These are phyloP conservation scores for Pogonomyrmex californicus DNA, from an alignment of 1,140 invertebrate genomes.

Conservation along the genomic window DNA sequence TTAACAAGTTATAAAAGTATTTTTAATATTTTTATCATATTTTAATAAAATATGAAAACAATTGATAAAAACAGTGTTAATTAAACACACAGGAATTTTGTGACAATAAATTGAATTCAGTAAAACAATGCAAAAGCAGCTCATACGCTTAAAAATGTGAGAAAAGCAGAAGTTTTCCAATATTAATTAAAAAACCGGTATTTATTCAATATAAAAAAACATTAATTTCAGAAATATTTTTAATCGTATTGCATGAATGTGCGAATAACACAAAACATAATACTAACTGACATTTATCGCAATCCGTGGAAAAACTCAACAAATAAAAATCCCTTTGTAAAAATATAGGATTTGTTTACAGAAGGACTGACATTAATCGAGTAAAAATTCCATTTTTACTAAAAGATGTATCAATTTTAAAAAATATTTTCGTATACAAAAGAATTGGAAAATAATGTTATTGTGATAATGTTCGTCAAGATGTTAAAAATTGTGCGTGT, in stretches of 20 bases:
- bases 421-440: not conserved
- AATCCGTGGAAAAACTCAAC: not conserved
- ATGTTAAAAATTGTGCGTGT: not conserved
- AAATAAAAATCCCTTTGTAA: not conserved
- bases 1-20: not conserved
- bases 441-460: not conserved
- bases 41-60: conserved; percentile 11
- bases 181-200: not conserved
- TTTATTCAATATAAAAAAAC: not conserved
- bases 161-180: conserved; percentile 1
- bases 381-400: not conserved
- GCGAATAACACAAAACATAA: not conserved
- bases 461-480: not conserved
- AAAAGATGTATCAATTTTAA: not conserved
- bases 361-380: not conserved
- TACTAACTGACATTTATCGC: conserved; percentile 4
- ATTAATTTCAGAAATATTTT: conserved; percentile 32
- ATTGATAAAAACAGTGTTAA: conserved; percentile 26
- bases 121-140: conserved; percentile 17
- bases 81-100: conserved; percentile 25
- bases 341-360: conserved; percentile 12
- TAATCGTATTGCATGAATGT: not conserved
- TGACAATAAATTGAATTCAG: conserved; percentile 17
- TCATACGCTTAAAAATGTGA: conserved; percentile 11
- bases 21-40: conserved; percentile 1